These are phyloP conservation scores for Drosophila nr. perissopoda DNA, from an alignment of 2,888 invertebrate species.

Conservation along the genomic window DNA sequence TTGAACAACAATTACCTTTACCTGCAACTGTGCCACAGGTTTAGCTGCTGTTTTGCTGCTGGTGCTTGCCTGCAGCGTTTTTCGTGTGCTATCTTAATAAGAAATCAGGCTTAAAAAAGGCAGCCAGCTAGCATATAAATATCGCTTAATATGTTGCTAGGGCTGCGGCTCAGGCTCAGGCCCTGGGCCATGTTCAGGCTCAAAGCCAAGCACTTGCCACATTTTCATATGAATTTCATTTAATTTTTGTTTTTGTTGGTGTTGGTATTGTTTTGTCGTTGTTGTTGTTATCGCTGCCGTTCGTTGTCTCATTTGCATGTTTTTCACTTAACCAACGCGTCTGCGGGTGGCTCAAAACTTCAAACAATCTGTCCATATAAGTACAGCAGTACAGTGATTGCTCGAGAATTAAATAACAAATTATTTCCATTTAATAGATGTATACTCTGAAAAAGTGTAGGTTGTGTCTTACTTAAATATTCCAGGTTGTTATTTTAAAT, in stretches of 20 bases:
- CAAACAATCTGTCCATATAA: slow-evolving; percentile 24
- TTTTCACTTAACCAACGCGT: slow-evolving; percentile 60
- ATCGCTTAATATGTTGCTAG: slow-evolving; percentile 72
- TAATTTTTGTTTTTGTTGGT: slow-evolving; percentile 36
- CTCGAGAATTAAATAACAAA: neutral
- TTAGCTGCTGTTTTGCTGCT: slow-evolving; percentile 4
- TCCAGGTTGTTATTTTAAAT: too few relatives aligned
- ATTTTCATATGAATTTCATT: slow-evolving; percentile 78
- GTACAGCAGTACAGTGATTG: neutral
- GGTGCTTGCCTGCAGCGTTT: slow-evolving; percentile 48
- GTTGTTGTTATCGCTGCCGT: slow-evolving; percentile 18
- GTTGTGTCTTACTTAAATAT: too few relatives aligned
- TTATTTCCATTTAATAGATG: neutral
- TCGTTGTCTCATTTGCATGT: slow-evolving; percentile 62
- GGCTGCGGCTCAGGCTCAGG: slow-evolving; percentile 6
- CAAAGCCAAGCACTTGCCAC: slow-evolving; percentile 58
- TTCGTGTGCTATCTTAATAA: slow-evolving; percentile 62
- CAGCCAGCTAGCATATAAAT: slow-evolving; percentile 65
- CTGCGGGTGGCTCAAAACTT: slow-evolving; percentile 48
- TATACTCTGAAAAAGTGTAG: too few relatives aligned
- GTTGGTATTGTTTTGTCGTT: slow-evolving; percentile 18
- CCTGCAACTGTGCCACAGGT: slow-evolving; percentile 36
- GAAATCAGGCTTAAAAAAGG: slow-evolving; percentile 65
- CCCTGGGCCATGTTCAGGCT: slow-evolving; percentile 30
- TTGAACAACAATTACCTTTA: slow-evolving; percentile 56